phyloP scores from a whole-genome alignment of 2,888 invertebrate genomes.

The Sepiola atlantica region DNA sequence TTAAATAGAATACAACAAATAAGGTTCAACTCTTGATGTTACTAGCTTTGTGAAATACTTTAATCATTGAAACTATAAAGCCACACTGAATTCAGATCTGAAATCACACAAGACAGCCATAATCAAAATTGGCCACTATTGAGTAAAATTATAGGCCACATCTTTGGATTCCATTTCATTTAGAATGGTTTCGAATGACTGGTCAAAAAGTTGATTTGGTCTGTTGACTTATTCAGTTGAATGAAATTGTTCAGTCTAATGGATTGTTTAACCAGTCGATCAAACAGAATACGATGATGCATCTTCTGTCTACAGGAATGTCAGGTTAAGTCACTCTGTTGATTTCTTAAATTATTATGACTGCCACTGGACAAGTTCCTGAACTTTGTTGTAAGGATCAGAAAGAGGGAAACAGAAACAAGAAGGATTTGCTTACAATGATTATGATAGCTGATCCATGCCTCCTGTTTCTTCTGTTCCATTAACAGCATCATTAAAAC shows the following conservation, averaged over 20 bases:
- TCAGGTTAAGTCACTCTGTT: background rate
- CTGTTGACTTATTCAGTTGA: background rate
- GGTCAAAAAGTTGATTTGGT: background rate
- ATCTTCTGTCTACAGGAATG: background rate
- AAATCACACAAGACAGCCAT: background rate
- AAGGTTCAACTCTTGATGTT: background rate
- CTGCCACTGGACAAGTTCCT: background rate
- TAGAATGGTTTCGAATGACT: background rate
- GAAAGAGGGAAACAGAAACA: background rate
- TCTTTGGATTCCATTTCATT: constrained; percentile 5
- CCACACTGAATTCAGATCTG: background rate
- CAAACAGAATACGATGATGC: background rate
- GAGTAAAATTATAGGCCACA: background rate
- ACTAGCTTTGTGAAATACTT: background rate
- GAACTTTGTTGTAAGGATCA: background rate
- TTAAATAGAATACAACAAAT: background rate
- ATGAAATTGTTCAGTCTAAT: background rate
- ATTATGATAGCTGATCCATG: background rate
- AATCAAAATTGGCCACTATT: background rate
- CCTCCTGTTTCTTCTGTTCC: background rate
- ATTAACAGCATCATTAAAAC: background rate
- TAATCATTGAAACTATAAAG: background rate
- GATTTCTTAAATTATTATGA: background rate
- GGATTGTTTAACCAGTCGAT: background rate
- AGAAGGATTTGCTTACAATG: background rate